phyloP scores from a whole-genome alignment of 2,797 vertebrate genomes.

The Tapirus indicus region DNA sequence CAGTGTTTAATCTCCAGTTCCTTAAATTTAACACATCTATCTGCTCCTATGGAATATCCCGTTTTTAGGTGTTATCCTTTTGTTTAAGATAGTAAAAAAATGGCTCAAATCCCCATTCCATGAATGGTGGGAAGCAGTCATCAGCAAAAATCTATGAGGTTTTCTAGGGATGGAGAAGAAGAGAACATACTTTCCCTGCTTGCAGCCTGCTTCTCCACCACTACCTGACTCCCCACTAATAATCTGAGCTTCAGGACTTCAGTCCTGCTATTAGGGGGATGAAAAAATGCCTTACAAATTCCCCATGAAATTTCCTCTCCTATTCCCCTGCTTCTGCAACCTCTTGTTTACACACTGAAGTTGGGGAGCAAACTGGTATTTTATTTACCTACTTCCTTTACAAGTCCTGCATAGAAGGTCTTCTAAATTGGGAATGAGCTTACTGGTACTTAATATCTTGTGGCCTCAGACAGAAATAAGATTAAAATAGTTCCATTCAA shows the following conservation, averaged over 20 bases:
- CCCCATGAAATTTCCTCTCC: not conserved
- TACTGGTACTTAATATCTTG: not conserved
- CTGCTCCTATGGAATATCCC: not conserved
- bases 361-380: not conserved
- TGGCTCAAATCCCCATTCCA: not conserved
- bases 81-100: conserved; percentile 6
- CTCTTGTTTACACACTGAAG: not conserved
- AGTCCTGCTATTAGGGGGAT: not conserved
- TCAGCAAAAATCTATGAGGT: conserved; percentile 4
- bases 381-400: not conserved
- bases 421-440: not conserved
- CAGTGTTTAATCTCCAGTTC: conserved; percentile 25
- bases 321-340: not conserved
- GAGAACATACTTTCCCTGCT: not conserved
- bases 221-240: not conserved
- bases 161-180: not conserved
- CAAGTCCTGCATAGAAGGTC: not conserved
- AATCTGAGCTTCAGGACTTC: not conserved
- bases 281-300: not conserved
- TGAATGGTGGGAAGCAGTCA: not conserved
- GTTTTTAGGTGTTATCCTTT: conserved; percentile 20
- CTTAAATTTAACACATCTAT: conserved; percentile 9
- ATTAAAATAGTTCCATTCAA: conserved; percentile 36
- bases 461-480: not conserved
- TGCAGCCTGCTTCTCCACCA: not conserved